Percentiles rank a stretch among this genome's conserved stretches.
phyloP scores from a whole-genome alignment of 2,113 vertebrate genomes.

The Callipepla californica region DNA sequence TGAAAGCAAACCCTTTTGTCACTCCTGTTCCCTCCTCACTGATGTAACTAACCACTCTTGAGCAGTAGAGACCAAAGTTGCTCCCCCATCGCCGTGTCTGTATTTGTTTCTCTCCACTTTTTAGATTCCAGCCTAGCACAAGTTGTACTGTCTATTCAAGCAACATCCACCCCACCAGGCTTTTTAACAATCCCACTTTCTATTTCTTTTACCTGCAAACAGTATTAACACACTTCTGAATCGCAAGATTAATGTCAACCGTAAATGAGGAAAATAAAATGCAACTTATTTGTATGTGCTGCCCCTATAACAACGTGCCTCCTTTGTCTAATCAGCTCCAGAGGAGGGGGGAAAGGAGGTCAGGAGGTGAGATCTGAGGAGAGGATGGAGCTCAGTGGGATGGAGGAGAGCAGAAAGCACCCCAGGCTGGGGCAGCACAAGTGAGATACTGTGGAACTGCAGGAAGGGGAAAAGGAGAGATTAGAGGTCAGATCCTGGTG shows the following conservation, averaged over 20 bases:
- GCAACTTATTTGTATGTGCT: slow-evolving; percentile 12
- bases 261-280: neutral
- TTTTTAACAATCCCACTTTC: neutral
- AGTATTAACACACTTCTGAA: neutral
- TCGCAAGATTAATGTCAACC: neutral
- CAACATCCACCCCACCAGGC: neutral
- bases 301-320: slow-evolving; percentile 35
- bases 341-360: neutral
- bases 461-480: slow-evolving; percentile 63
- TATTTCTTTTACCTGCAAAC: neutral
- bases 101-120: neutral
- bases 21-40: neutral
- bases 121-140: neutral
- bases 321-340: neutral
- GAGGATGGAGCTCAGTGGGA: slow-evolving; percentile 71
- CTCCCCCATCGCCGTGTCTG: neutral
- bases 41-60: neutral
- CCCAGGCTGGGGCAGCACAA: slow-evolving; percentile 22
- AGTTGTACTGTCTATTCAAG: neutral
- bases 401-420: slow-evolving; percentile 35
- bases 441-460: slow-evolving; percentile 55
- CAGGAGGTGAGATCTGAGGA: slow-evolving; percentile 46
- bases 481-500: slow-evolving; percentile 52
- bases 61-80: neutral
- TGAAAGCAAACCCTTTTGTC: neutral